phyloP scores from a whole-genome alignment of 1,140 invertebrate species.

The Cherax quadricarinatus region DNA sequence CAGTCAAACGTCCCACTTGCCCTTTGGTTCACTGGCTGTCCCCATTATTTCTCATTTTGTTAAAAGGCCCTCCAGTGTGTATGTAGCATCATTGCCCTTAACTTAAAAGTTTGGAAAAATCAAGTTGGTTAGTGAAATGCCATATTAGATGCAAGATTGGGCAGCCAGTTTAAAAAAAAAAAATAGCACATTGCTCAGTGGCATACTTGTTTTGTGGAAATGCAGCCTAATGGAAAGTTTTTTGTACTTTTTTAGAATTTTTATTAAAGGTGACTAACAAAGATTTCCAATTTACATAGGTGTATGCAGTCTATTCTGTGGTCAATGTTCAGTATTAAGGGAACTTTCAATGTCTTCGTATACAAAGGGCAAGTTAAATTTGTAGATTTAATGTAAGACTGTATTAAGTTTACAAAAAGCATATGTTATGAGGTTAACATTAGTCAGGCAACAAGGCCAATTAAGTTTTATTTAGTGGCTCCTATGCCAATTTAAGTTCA shows the following conservation, averaged over 20 bases:
- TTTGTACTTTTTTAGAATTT: slow-evolving; percentile 62
- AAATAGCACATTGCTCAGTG: slow-evolving; percentile 3
- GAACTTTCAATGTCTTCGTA: slow-evolving; percentile 52
- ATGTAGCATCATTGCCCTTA: slow-evolving; percentile 12
- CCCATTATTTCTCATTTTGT: slow-evolving; percentile 16
- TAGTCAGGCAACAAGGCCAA: slow-evolving; percentile 15
- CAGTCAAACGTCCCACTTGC: slow-evolving; percentile 65
- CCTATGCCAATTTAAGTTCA: slow-evolving; percentile 12
- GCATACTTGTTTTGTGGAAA: slow-evolving; percentile 26
- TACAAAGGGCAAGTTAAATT: slow-evolving; percentile 62
- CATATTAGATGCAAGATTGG: slow-evolving; percentile 25
- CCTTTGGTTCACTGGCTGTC: slow-evolving; percentile 61
- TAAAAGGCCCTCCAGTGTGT: not conserved
- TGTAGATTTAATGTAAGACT: slow-evolving; percentile 45
- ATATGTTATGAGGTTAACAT: slow-evolving; percentile 1
- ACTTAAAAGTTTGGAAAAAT: not conserved
- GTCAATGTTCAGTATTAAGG: slow-evolving; percentile 53
- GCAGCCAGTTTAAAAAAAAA: slow-evolving; percentile 31
- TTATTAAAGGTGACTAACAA: slow-evolving; percentile 34
- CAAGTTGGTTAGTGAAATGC: not conserved
- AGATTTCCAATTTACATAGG: slow-evolving; percentile 39
- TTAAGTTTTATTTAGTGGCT: slow-evolving; percentile 19
- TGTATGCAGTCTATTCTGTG: slow-evolving; percentile 45
- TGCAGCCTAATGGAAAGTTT: slow-evolving; percentile 37
- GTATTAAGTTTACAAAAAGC: slow-evolving; percentile 15